Evolutionary conservation across 2,888 invertebrate species (phyloP).

Genomic region (Crossocerus cetratus): DNA sequence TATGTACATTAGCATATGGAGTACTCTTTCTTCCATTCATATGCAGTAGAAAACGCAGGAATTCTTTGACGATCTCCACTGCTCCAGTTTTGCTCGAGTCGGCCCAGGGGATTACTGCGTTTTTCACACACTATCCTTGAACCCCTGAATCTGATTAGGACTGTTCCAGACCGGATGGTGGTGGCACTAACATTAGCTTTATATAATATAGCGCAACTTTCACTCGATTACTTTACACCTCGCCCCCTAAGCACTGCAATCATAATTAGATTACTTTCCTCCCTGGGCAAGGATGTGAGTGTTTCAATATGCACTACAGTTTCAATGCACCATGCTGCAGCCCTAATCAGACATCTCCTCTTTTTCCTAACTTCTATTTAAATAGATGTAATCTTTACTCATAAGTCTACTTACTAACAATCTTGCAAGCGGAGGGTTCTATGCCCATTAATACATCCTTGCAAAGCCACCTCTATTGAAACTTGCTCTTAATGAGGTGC

Average conservation of each 20-base stretch:
- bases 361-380: slow-evolving; percentile 32
- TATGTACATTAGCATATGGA: slow-evolving; percentile 73
- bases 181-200: slow-evolving; percentile 57
- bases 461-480: too few relatives aligned
- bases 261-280: too few relatives aligned
- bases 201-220: slow-evolving; percentile 5
- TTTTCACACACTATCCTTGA: slow-evolving; percentile 65
- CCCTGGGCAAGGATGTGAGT: too few relatives aligned
- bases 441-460: too few relatives aligned
- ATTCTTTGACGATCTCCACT: slow-evolving; percentile 51
- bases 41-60: slow-evolving; percentile 67
- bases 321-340: slow-evolving; percentile 67
- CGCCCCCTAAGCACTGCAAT: background rate
- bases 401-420: too few relatives aligned
- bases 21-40: slow-evolving; percentile 64
- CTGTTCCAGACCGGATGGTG: slow-evolving; percentile 75
- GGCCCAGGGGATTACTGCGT: slow-evolving; percentile 67
- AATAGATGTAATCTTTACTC: slow-evolving; percentile 26
- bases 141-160: slow-evolving; percentile 76
- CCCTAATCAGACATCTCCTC: slow-evolving; percentile 74
- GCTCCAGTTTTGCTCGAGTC: background rate
- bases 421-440: too few relatives aligned
- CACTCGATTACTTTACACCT: slow-evolving; percentile 2
- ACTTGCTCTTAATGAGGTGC: too few relatives aligned
- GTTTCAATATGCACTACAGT: background rate